These are phyloP conservation scores for Blastobasis lacticolella DNA, from an alignment of 2,888 invertebrate genomes.

Conservation along the genomic window DNA sequence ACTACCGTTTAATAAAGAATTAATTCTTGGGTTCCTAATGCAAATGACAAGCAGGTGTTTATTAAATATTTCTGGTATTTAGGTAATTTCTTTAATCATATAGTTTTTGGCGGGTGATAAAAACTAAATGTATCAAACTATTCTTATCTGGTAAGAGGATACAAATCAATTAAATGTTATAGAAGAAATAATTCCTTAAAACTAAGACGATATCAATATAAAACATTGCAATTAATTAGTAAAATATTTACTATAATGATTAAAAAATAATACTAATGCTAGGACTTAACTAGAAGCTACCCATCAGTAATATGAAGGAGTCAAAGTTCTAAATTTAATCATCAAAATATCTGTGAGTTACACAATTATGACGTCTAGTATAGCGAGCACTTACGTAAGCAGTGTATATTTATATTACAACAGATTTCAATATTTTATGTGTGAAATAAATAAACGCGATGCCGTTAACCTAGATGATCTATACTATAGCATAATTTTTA, in stretches of 20 bases:
- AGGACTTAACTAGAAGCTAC: background rate
- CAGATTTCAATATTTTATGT: too few species aligned
- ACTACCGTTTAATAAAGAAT: too few species aligned
- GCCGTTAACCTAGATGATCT: too few species aligned
- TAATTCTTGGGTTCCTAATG: background rate
- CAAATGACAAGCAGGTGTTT: background rate
- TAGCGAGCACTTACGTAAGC: too few species aligned
- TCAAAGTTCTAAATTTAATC: too few species aligned
- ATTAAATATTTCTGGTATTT: background rate
- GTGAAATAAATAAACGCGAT: too few species aligned
- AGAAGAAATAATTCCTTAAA: slow-evolving; percentile 9
- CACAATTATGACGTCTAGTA: too few species aligned
- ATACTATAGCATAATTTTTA: too few species aligned
- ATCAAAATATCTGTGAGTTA: too few species aligned
- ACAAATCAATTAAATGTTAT: slow-evolving; percentile 8
- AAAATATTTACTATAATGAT: background rate
- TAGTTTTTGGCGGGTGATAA: slow-evolving; percentile 3
- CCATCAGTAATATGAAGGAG: too few species aligned
- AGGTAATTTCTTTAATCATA: background rate
- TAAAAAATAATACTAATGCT: background rate
- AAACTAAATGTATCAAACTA: slow-evolving; percentile 8
- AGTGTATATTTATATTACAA: too few species aligned
- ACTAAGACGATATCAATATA: slow-evolving; percentile 4
- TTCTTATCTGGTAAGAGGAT: slow-evolving; percentile 7
- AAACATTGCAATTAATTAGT: slow-evolving; percentile 1